A percentile compares a stretch with the other conserved stretches of the same genome.
Evolutionary conservation across 2,888 invertebrate genomes (phyloP).

Genomic region (Marasmarcha lunaedactyla): DNA sequence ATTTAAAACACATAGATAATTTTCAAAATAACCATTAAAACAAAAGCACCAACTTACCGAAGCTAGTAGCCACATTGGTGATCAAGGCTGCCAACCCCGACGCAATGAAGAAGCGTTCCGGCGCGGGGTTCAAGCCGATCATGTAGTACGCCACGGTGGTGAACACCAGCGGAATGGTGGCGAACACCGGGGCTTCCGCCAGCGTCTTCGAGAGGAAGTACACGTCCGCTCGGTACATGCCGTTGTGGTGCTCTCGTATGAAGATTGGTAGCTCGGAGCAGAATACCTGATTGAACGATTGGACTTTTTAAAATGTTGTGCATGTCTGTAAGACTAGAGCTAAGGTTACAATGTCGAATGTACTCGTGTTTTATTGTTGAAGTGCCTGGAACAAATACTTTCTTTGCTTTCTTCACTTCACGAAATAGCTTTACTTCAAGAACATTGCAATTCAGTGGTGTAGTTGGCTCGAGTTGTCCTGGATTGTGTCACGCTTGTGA

Average conservation of each 20-base stretch:
- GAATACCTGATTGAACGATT: conserved; percentile 84
- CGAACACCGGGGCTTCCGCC: conserved; percentile 89
- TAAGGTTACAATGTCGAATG: too few relatives aligned
- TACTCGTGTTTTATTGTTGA: too few relatives aligned
- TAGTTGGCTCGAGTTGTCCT: too few relatives aligned
- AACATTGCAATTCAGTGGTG: too few relatives aligned
- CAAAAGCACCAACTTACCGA: conserved; percentile 71
- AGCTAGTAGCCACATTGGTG: conserved; percentile 89
- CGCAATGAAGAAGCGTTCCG: conserved; percentile 78
- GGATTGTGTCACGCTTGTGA: too few relatives aligned
- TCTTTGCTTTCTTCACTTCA: too few relatives aligned
- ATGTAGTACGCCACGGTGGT: conserved; percentile 88
- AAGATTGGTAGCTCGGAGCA: conserved; percentile 91
- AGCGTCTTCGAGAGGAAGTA: conserved; percentile 93
- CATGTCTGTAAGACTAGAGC: background rate
- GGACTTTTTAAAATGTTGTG: too few relatives aligned
- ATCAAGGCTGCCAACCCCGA: conserved; percentile 83
- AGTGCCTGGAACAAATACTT: too few relatives aligned
- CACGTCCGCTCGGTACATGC: conserved; percentile 91
- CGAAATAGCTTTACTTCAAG: too few relatives aligned
- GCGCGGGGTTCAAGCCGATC: conserved; percentile 83
- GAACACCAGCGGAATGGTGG: conserved; percentile 85
- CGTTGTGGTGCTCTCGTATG: conserved; percentile 87
- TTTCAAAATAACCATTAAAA: too few relatives aligned
- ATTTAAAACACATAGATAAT: too few relatives aligned